Evolutionary conservation across 2,888 invertebrate species (phyloP).

Genomic region (Pollenia amentaria): DNA sequence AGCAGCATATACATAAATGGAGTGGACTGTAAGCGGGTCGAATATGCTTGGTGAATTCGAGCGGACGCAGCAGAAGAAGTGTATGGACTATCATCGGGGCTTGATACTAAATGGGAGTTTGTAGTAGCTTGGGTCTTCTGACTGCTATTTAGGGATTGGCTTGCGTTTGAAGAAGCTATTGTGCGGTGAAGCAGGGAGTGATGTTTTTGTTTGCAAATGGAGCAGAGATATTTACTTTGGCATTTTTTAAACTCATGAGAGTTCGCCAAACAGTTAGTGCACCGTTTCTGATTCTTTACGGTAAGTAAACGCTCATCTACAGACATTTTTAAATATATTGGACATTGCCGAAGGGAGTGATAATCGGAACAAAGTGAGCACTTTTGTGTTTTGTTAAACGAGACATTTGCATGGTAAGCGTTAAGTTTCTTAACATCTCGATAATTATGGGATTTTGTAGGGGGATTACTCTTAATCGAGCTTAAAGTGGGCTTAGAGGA

Average conservation of each 20-base stretch:
- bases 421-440: slow-evolving; percentile 11
- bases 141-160: too few species aligned
- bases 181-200: slow-evolving; percentile 20
- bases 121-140: too few species aligned
- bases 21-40: slow-evolving; percentile 30
- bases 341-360: too few species aligned
- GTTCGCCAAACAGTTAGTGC: not conserved
- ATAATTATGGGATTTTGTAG: not conserved
- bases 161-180: too few species aligned
- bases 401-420: not conserved
- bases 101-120: too few species aligned
- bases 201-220: slow-evolving; percentile 9
- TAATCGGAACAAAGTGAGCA: not conserved
- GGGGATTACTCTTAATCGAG: not conserved
- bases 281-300: not conserved
- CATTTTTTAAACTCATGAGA: not conserved
- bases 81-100: not conserved
- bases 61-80: not conserved
- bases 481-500: not conserved
- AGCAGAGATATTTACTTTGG: not conserved
- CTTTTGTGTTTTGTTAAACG: not conserved
- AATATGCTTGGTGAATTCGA: too few species aligned
- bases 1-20: not conserved
- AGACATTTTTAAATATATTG: not conserved
- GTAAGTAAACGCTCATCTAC: not conserved